phyloP scores from a whole-genome alignment of 2,113 vertebrate species.

The Acinonyx jubatus region DNA sequence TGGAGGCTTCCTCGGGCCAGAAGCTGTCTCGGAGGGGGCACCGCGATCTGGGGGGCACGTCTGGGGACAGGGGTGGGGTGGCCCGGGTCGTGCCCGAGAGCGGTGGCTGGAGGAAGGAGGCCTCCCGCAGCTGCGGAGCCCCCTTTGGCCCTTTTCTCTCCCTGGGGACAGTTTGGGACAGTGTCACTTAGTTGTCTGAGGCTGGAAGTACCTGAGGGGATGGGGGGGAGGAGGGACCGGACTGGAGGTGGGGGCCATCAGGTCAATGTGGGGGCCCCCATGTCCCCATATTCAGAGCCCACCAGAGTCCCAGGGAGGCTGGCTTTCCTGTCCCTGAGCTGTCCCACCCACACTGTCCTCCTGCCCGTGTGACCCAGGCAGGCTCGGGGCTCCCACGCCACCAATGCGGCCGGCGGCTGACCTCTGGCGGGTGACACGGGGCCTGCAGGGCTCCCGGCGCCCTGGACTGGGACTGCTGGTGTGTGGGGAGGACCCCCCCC shows the following conservation, averaged over 20 bases:
- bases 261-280: background rate
- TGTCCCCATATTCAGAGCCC: background rate
- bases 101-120: background rate
- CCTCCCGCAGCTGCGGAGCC: background rate
- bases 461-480: conserved; percentile 89
- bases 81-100: background rate
- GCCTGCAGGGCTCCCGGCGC: conserved; percentile 91
- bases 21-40: background rate
- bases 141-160: background rate
- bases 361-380: background rate
- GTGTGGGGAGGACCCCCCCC: conserved; percentile 79
- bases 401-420: conserved; percentile 88
- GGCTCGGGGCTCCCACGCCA: background rate
- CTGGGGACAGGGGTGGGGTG: background rate
- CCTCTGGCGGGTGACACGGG: conserved; percentile 90
- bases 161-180: too few species aligned
- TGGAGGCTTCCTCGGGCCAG: accelerated
- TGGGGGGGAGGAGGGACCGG: background rate
- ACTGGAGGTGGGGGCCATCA: background rate
- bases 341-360: background rate
- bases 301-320: background rate
- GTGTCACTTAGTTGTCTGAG: background rate
- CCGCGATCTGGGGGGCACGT: too few species aligned
- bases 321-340: background rate
- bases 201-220: background rate